Conservation (phyloP, 2,888 invertebrate genomes). For the Apodemia hepburni region DNA sequence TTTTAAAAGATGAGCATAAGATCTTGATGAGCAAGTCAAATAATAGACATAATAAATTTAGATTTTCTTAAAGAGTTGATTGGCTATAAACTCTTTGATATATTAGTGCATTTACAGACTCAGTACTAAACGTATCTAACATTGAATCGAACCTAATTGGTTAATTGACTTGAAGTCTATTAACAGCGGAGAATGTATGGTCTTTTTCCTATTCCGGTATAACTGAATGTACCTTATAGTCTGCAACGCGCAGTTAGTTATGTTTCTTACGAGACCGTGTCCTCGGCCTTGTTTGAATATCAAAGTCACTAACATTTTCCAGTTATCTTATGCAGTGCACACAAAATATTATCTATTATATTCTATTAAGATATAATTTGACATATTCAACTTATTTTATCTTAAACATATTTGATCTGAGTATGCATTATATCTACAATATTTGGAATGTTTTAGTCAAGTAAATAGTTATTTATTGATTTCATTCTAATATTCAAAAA, state of each 20-base stretch:
- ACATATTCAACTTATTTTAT: neutral
- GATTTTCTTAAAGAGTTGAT: too few relatives aligned
- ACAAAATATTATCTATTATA: neutral
- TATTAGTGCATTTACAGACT: neutral
- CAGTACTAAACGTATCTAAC: conserved; percentile 5
- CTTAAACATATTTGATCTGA: too few relatives aligned
- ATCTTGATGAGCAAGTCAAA: too few relatives aligned
- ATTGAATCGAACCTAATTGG: conserved; percentile 11
- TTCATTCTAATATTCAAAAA: too few relatives aligned
- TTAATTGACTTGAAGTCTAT: conserved; percentile 13
- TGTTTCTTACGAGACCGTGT: neutral
- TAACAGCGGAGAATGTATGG: conserved; percentile 1
- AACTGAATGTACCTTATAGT: neutral
- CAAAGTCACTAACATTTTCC: conserved; percentile 5
- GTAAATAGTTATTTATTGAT: too few relatives aligned
- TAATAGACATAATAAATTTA: too few relatives aligned
- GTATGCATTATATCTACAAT: too few relatives aligned
- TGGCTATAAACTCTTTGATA: neutral
- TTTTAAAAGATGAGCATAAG: too few relatives aligned
- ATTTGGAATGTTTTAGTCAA: too few relatives aligned
- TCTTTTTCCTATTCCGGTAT: conserved; percentile 9
- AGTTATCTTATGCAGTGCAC: neutral
- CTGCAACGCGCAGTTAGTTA: neutral
- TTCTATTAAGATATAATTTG: conserved; percentile 5
- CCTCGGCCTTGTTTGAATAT: conserved; percentile 9